These are phyloP conservation scores for Lymantria monacha DNA, from an alignment of 2,888 invertebrate species.

Conservation along the genomic window DNA sequence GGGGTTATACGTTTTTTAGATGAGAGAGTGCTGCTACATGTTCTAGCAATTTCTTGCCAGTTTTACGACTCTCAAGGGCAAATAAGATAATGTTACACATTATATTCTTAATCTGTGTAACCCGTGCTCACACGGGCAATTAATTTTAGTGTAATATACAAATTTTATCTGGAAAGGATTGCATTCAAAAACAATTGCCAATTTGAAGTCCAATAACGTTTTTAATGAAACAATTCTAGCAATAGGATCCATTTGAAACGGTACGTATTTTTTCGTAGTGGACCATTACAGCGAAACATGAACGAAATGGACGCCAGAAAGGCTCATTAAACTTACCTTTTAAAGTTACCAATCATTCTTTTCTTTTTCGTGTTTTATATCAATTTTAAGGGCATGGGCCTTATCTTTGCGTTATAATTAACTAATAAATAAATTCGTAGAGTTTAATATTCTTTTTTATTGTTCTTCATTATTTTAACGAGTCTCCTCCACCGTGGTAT, in stretches of 20 bases:
- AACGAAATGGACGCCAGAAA: slow-evolving; percentile 58
- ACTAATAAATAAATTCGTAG: too few relatives aligned
- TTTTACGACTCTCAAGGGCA: too few relatives aligned
- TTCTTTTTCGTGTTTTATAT: slow-evolving; percentile 6
- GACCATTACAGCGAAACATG: slow-evolving; percentile 58
- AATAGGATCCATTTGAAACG: slow-evolving; percentile 44
- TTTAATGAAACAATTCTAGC: slow-evolving; percentile 58
- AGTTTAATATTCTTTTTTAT: too few relatives aligned
- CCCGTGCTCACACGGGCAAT: too few relatives aligned
- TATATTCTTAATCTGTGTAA: too few relatives aligned
- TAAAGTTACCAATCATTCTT: slow-evolving; percentile 51
- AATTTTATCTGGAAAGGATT: slow-evolving; percentile 1
- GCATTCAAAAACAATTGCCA: slow-evolving; percentile 13
- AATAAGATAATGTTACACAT: too few relatives aligned
- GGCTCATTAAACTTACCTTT: slow-evolving; percentile 52
- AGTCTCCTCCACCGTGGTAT: too few relatives aligned
- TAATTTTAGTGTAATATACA: not conserved
- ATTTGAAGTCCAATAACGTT: slow-evolving; percentile 34
- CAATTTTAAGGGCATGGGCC: slow-evolving; percentile 3
- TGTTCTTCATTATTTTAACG: too few relatives aligned
- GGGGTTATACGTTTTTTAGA: too few relatives aligned
- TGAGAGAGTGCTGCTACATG: too few relatives aligned
- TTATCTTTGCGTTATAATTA: too few relatives aligned
- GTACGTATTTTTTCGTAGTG: slow-evolving; percentile 50
- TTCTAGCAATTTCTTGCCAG: too few relatives aligned